Conservation (phyloP, 2,797 vertebrate genomes). For the Acropternis orthonyx region DNA sequence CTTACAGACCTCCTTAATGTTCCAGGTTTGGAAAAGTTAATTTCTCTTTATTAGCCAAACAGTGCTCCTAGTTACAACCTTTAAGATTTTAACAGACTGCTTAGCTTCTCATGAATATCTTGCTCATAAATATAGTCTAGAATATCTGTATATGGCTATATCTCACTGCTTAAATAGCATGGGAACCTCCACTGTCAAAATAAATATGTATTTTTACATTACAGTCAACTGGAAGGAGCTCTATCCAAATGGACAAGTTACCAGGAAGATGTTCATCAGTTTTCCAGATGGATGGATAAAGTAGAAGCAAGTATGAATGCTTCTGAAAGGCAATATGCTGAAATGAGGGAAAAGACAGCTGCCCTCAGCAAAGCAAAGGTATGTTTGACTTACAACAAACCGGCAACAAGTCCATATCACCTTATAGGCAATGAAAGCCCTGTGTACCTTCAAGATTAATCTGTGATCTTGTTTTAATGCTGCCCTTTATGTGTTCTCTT, state of each 20-base stretch:
- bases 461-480: not conserved
- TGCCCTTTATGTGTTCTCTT: not conserved
- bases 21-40: not conserved
- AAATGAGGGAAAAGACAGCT: conserved; percentile 91
- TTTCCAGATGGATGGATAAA: conserved; percentile 91
- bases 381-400: not conserved
- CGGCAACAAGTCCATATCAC: not conserved
- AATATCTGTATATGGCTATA: not conserved
- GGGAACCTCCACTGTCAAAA: not conserved
- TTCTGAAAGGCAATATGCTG: conserved; percentile 85
- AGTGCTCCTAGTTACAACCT: not conserved
- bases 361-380: conserved; percentile 93
- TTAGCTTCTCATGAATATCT: not conserved
- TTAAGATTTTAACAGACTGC: not conserved
- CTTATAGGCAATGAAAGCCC: not conserved
- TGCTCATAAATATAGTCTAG: not conserved
- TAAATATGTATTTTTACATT: conserved; percentile 7
- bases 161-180: not conserved
- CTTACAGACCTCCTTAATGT: not conserved
- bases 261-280: conserved; percentile 93
- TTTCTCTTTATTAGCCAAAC: not conserved
- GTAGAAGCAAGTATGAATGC: conserved; percentile 85
- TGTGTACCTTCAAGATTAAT: not conserved
- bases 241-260: conserved; percentile 98
- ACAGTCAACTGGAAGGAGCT: conserved; percentile 92